Percentiles rank a stretch among this genome's conserved stretches.
Conservation (phyloP, 2,113 vertebrate species). For the Synodontis membranacea region DNA sequence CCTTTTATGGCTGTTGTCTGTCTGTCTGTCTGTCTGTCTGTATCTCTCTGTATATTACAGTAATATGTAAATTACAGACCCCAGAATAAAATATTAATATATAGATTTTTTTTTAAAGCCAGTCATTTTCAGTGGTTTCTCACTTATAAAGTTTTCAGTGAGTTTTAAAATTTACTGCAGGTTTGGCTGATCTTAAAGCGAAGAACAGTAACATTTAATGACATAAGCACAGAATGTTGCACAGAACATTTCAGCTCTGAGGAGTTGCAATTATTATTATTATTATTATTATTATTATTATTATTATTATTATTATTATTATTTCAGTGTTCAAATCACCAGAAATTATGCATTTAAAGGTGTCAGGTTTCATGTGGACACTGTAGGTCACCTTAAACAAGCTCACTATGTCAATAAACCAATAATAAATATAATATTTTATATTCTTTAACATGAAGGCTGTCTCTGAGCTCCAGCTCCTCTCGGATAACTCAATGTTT, state of each 20-base stretch:
- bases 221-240: background rate
- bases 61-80: conserved; percentile 5
- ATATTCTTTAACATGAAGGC: background rate
- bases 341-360: background rate
- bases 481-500: background rate
- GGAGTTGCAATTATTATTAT: background rate
- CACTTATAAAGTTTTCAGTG: background rate
- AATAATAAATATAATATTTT: too few relatives aligned
- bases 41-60: background rate
- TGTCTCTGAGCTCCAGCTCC: background rate
- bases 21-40: conserved; percentile 43
- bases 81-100: too few relatives aligned
- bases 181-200: background rate
- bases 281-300: background rate
- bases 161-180: background rate
- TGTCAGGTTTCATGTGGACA: background rate
- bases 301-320: background rate
- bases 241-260: background rate
- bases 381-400: background rate
- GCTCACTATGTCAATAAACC: background rate
- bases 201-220: background rate
- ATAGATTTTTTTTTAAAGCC: background rate
- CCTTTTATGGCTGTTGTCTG: conserved; percentile 35
- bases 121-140: background rate
- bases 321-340: background rate